phyloP scores from a whole-genome alignment of 2,888 invertebrate genomes.

The Micoletzkya japonica region DNA sequence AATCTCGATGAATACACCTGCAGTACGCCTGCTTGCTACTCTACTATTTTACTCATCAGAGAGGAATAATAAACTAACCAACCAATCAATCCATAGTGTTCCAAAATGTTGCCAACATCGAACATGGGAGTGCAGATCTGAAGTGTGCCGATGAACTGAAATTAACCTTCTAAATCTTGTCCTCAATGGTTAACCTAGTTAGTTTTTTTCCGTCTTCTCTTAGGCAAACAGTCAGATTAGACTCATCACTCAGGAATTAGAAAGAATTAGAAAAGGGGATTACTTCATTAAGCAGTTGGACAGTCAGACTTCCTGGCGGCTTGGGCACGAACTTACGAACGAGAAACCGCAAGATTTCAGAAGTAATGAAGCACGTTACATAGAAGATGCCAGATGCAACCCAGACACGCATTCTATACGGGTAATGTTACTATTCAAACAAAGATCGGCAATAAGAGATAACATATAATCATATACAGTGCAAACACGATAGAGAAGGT shows the following conservation, averaged over 20 bases:
- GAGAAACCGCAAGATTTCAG: slow-evolving; percentile 15
- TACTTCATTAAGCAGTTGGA: slow-evolving; percentile 28
- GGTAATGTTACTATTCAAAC: not conserved
- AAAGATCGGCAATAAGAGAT: not conserved
- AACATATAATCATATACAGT: not conserved
- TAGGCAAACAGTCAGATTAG: not conserved
- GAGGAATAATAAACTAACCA: not conserved
- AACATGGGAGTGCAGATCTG: slow-evolving; percentile 64
- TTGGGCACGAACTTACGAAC: slow-evolving; percentile 25
- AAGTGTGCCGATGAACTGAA: slow-evolving; percentile 62
- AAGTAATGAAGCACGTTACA: slow-evolving; percentile 3
- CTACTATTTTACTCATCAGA: too few relatives aligned
- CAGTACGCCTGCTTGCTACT: not conserved
- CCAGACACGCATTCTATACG: slow-evolving; percentile 54
- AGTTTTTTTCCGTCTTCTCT: not conserved
- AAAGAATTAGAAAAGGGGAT: too few relatives aligned
- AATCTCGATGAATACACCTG: slow-evolving; percentile 58
- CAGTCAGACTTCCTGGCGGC: slow-evolving; percentile 15
- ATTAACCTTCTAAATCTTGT: not conserved
- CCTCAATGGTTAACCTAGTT: not conserved
- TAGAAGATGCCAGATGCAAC: slow-evolving; percentile 60
- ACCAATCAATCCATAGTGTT: slow-evolving; percentile 58
- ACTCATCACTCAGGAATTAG: not conserved
- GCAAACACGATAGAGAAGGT: not conserved
- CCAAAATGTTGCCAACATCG: slow-evolving; percentile 61